Percentiles rank a stretch among this genome's conserved stretches.
These are phyloP conservation scores for Drosophila mercatorum DNA, from an alignment of 2,888 invertebrate genomes.

Conservation along the genomic window DNA sequence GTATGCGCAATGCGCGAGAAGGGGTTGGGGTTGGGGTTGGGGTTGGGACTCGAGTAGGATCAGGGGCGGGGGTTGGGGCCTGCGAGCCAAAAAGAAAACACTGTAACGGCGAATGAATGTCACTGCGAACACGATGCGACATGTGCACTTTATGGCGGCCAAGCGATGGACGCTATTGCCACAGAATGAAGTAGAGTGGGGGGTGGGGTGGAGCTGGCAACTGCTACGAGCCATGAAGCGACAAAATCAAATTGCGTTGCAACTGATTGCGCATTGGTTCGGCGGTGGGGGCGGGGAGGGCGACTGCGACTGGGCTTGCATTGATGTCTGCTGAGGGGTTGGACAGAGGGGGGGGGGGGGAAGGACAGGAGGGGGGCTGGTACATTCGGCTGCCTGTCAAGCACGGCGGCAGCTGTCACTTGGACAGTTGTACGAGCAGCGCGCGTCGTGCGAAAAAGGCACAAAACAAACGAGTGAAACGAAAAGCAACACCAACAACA, in stretches of 20 bases:
- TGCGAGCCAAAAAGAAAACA: slow-evolving; percentile 63
- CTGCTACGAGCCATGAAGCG: slow-evolving; percentile 74
- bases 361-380: not conserved
- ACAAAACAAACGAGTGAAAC: slow-evolving; percentile 64
- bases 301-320: not conserved
- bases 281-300: not conserved
- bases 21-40: not conserved
- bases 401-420: slow-evolving; percentile 81
- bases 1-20: slow-evolving; percentile 48
- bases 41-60: not conserved
- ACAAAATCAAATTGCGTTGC: slow-evolving; percentile 82
- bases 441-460: slow-evolving; percentile 51
- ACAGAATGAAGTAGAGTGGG: slow-evolving; percentile 17
- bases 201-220: slow-evolving; percentile 27
- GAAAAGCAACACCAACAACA: slow-evolving; percentile 76
- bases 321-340: not conserved
- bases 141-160: slow-evolving; percentile 83
- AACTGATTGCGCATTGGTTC: slow-evolving; percentile 78
- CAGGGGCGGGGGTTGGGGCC: not conserved
- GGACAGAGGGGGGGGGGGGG: not conserved
- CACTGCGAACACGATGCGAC: slow-evolving; percentile 83
- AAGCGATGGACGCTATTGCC: slow-evolving; percentile 59
- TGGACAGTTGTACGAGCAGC: slow-evolving; percentile 78
- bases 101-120: slow-evolving; percentile 82
- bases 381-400: slow-evolving; percentile 49